Conservation (phyloP, 2,888 invertebrate species). For the Anodontia alba region DNA sequence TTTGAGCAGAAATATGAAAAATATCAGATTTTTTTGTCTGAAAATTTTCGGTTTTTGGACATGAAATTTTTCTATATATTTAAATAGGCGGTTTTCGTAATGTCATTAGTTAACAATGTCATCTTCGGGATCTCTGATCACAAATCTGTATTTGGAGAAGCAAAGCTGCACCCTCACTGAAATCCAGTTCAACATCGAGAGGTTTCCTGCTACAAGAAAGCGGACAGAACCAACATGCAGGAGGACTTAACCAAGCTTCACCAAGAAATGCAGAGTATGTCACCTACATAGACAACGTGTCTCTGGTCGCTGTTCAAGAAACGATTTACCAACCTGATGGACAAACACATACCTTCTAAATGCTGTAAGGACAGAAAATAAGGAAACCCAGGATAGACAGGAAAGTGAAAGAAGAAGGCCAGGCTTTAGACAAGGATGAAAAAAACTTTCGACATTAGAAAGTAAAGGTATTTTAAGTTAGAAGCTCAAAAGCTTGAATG, state of each 20-base stretch:
- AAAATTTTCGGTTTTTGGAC: no score
- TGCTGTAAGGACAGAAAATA: neutral
- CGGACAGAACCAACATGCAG: conserved; percentile 26
- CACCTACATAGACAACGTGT: no score
- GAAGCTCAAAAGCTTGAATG: conserved; percentile 17
- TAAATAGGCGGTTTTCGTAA: no score
- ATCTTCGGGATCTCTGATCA: no score
- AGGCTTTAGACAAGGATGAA: conserved; percentile 4
- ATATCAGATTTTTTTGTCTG: no score
- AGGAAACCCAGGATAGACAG: conserved; percentile 17
- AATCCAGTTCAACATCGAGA: neutral
- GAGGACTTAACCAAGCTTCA: neutral
- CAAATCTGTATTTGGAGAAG: no score
- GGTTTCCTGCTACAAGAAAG: conserved; percentile 20
- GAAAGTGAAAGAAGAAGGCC: conserved; percentile 6
- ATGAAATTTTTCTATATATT: no score
- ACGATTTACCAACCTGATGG: neutral
- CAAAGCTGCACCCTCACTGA: conserved; percentile 16
- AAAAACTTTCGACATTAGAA: neutral
- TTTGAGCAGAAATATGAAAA: no score
- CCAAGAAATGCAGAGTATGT: neutral
- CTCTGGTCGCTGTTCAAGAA: conserved; percentile 9
- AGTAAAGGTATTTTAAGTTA: neutral
- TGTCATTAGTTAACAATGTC: no score
- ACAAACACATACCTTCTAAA: conserved; percentile 2